Evolutionary conservation across 2,888 invertebrate genomes (phyloP).

Genomic region (Malthinus flaveolus): DNA sequence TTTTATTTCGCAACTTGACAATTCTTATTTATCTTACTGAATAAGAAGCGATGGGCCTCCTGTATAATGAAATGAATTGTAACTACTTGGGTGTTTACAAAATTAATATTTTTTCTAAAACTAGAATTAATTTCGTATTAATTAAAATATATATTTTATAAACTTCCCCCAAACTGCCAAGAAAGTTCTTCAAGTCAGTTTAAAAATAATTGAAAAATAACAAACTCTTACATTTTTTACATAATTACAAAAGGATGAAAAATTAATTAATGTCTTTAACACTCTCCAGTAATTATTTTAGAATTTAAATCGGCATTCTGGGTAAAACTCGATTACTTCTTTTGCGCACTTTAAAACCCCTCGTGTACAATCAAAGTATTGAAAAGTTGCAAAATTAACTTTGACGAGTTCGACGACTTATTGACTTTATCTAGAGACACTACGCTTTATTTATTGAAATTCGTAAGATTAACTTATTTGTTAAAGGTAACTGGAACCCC

Average conservation of each 20-base stretch:
- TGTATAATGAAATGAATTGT: too few species aligned
- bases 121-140: too few species aligned
- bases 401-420: too few species aligned
- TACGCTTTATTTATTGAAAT: too few species aligned
- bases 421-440: too few species aligned
- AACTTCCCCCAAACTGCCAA: constrained; percentile 5
- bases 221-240: constrained; percentile 13
- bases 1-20: too few species aligned
- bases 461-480: too few species aligned
- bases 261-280: constrained; percentile 31
- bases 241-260: constrained; percentile 26
- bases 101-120: too few species aligned
- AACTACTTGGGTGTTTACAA: too few species aligned
- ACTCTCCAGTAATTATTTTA: constrained; percentile 24
- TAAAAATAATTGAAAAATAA: constrained; percentile 14
- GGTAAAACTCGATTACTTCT: constrained; percentile 16
- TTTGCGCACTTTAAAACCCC: not conserved
- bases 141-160: not conserved
- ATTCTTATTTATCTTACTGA: too few species aligned
- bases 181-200: constrained; percentile 8
- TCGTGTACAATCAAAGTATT: constrained; percentile 37
- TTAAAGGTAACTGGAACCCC: too few species aligned
- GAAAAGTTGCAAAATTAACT: constrained; percentile 32
- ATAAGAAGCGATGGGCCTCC: too few species aligned
- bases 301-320: constrained; percentile 12